Base-by-base conservation (phyloP, 53 echinoderm and acorn worm genomes). In the Stichopus horrens region DNA sequence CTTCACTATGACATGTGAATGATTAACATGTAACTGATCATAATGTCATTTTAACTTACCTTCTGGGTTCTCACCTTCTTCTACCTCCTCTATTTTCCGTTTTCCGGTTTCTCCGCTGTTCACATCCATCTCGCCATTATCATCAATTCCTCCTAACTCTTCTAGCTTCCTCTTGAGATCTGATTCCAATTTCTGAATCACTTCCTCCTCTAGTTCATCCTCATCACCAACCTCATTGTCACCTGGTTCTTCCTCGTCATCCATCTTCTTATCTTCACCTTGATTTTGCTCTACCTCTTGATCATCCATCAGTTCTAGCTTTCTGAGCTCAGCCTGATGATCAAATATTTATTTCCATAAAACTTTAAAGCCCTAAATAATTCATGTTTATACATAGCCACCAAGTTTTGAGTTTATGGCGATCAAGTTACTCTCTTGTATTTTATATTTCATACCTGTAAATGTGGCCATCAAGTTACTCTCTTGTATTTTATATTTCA, bases 251-350 rank as follows among this genome's bases (percentile, higher is more conserved):
- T 59, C 85, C 9, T 20, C 37, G 2, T 22, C 85, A 4, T 65
- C 65, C 52, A 71, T 71, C 71, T 71, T 13, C 71, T 71, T 13
- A n/a, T 79, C 79, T 74, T 23, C 51, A 51, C 5, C 21, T 67
- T 79, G 52, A 23, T 71, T 53, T 37, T 11, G 14, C 22, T 65
- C 85, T 22, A 8, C 20, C 20, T 67, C 85, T 5, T 59, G 55
- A 8, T 19, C 54, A 54, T 94, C 92, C n/a, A 92, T 74, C 10
- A 90, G 90, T 79, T 94, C 92, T 57, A 94, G 83, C 23, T 92
- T 83, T 57, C 90, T 79, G 60, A 94, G 80, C 88, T 94, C 94
- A 18, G 94, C 94, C 94, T 94, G 55, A n/a, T 90, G 10, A 7
- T 4, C 71, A 71, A 59, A 59, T 59, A 59, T 59, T 59, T 59